A percentile compares a stretch with the other conserved stretches of the same genome.
These are phyloP conservation scores for Nannoperca australis DNA, from an alignment of 2,797 vertebrate genomes.

Conservation along the genomic window DNA sequence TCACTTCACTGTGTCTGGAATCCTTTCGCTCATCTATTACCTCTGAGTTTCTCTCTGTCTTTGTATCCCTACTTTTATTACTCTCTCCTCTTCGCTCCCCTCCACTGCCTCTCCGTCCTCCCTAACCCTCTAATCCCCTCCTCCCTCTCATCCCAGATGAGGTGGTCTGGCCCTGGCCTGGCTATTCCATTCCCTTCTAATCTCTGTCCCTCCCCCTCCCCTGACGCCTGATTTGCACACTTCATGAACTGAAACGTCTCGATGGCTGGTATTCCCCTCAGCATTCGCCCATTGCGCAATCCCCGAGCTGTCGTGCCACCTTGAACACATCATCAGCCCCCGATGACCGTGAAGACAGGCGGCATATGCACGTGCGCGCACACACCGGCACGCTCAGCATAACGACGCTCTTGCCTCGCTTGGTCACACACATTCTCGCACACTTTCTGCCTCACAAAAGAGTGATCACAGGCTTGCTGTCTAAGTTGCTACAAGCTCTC, in stretches of 20 bases:
- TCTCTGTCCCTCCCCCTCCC: slow-evolving; percentile 45
- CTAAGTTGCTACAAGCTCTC: slow-evolving; percentile 33
- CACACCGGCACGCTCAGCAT: slow-evolving; percentile 15
- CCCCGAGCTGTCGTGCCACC: slow-evolving; percentile 68
- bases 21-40: slow-evolving; percentile 52
- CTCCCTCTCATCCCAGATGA: slow-evolving; percentile 69
- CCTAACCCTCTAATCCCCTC: slow-evolving; percentile 63
- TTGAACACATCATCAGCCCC: slow-evolving; percentile 76
- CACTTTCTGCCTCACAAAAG: slow-evolving; percentile 41
- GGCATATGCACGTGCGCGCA: slow-evolving; percentile 39
- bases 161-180: slow-evolving; percentile 76
- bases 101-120: slow-evolving; percentile 45
- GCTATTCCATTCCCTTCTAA: slow-evolving; percentile 72
- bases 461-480: slow-evolving; percentile 52
- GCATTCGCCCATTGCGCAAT: slow-evolving; percentile 36
- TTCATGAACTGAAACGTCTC: slow-evolving; percentile 80
- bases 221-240: slow-evolving; percentile 78
- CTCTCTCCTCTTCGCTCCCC: slow-evolving; percentile 48
- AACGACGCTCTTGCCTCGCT: slow-evolving; percentile 20
- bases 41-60: slow-evolving; percentile 50
- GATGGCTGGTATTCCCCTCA: slow-evolving; percentile 73
- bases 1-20: slow-evolving; percentile 36
- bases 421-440: slow-evolving; percentile 6
- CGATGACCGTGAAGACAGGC: slow-evolving; percentile 64
- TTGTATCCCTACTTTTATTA: slow-evolving; percentile 50